These are phyloP conservation scores for Saguinus imperator DNA, from an alignment of 2,113 vertebrate genomes.

Conservation along the genomic window DNA sequence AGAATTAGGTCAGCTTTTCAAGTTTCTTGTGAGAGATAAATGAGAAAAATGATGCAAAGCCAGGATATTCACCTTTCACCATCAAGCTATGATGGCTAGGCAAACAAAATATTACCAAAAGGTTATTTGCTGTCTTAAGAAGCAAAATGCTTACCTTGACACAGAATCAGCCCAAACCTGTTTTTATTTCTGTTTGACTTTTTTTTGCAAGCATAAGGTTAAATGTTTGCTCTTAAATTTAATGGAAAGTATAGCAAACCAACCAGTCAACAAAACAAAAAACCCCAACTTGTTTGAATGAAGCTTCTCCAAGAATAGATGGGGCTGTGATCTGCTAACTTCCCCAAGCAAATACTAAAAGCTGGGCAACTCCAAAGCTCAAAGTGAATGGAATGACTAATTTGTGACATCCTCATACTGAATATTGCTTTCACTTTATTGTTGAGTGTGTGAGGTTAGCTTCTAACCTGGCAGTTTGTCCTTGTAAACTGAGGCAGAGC, in stretches of 20 bases:
- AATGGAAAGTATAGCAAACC: background rate
- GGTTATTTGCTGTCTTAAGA: background rate
- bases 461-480: slow-evolving; percentile 9
- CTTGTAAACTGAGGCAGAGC: background rate
- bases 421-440: slow-evolving; percentile 31
- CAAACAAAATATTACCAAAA: background rate
- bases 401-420: background rate
- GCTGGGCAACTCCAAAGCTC: background rate
- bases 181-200: background rate
- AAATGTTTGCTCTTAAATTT: slow-evolving; percentile 22
- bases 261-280: too few species aligned
- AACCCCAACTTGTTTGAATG: background rate
- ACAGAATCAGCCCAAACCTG: background rate
- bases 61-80: background rate
- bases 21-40: background rate
- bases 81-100: background rate
- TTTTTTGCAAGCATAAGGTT: background rate
- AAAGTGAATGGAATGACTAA: background rate
- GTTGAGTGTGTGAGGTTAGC: background rate
- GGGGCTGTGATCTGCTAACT: background rate
- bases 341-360: background rate
- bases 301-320: background rate
- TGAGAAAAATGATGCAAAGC: background rate
- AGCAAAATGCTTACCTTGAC: background rate
- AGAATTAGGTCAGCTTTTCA: background rate